phyloP scores from a whole-genome alignment of 2,797 vertebrate species.

The Artibeus jamaicensis region DNA sequence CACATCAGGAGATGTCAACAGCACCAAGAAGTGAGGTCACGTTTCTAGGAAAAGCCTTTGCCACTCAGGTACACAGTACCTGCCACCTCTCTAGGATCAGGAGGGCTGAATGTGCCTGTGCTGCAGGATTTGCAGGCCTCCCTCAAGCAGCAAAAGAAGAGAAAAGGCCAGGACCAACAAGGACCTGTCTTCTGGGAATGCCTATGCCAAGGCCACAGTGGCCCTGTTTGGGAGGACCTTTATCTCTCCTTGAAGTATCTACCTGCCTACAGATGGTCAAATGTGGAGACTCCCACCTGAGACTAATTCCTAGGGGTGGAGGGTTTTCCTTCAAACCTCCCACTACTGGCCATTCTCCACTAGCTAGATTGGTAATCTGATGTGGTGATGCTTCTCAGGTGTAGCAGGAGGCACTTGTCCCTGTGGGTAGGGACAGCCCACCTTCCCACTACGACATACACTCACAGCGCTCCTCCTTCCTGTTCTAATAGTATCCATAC shows the following conservation, averaged over 20 bases:
- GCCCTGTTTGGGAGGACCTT: not conserved
- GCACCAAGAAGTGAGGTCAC: not conserved
- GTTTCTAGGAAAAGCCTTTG: not conserved
- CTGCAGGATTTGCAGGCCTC: not conserved
- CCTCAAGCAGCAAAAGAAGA: not conserved
- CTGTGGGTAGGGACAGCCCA: fast-evolving
- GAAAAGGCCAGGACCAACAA: not conserved
- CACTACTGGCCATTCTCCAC: too few relatives aligned
- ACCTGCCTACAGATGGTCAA: not conserved
- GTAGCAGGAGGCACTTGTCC: not conserved
- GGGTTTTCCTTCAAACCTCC: not conserved
- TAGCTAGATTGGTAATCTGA: too few relatives aligned
- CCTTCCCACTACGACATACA: fast-evolving
- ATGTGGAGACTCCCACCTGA: not conserved
- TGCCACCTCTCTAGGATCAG: not conserved
- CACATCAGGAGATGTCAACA: not conserved
- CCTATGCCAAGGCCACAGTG: not conserved
- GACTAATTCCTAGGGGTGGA: not conserved
- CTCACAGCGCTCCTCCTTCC: too few relatives aligned
- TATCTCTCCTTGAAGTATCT: not conserved
- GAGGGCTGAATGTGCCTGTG: too few relatives aligned
- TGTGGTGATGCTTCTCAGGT: too few relatives aligned
- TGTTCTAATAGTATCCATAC: not conserved
- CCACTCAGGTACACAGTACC: not conserved
- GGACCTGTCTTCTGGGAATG: not conserved